phyloP scores from a whole-genome alignment of 2,797 vertebrate genomes.

The Scyliorhinus canicula region DNA sequence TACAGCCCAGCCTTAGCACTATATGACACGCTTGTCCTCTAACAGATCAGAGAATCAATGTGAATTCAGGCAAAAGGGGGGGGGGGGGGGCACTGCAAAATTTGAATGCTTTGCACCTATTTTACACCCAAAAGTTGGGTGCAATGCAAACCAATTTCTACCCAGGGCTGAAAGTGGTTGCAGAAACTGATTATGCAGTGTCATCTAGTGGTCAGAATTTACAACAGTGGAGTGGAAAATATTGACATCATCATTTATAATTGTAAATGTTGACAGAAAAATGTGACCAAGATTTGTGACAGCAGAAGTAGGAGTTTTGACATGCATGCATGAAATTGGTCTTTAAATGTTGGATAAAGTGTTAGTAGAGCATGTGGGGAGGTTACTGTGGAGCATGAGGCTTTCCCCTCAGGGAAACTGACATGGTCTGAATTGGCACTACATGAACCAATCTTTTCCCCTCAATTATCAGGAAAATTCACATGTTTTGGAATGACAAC shows the following conservation, averaged over 20 bases:
- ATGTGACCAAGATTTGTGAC: neutral
- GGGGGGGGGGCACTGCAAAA: neutral
- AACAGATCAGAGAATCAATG: neutral
- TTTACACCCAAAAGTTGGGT: neutral
- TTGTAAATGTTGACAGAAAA: neutral
- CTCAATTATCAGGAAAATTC: neutral
- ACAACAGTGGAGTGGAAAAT: neutral
- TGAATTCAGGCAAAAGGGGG: neutral
- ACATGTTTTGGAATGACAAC: neutral
- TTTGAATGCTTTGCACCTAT: neutral
- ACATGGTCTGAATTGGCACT: too few relatives aligned
- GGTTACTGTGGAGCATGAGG: neutral
- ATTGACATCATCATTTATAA: neutral
- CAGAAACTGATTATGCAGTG: neutral
- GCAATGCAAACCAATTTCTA: neutral
- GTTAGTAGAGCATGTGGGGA: neutral
- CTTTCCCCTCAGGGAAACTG: too few relatives aligned
- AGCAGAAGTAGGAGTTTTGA: neutral
- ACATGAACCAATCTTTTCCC: too few relatives aligned
- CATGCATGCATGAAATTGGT: neutral
- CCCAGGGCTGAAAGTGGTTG: neutral
- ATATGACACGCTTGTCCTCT: neutral
- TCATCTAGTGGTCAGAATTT: neutral
- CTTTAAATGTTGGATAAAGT: neutral
- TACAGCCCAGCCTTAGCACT: neutral